These are phyloP conservation scores for Yponomeuta cagnagella DNA, from an alignment of 2,888 invertebrate genomes.

Conservation along the genomic window DNA sequence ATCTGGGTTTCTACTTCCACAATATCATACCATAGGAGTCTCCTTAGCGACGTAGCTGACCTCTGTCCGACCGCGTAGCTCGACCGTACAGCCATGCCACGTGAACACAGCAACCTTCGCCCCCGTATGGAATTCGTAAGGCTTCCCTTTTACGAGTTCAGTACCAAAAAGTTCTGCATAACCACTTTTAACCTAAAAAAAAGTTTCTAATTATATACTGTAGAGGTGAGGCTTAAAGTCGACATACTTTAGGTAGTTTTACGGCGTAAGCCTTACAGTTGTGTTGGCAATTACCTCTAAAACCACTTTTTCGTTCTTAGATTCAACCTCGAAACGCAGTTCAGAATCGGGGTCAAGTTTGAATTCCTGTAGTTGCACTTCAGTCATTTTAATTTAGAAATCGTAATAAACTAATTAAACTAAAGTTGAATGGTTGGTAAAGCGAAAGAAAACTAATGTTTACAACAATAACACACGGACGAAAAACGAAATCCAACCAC, in stretches of 20 bases:
- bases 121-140: conserved; percentile 91
- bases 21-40: conserved; percentile 88
- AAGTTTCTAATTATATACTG: background rate
- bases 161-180: conserved; percentile 98
- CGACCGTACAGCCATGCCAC: conserved; percentile 94
- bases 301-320: conserved; percentile 87
- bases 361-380: conserved; percentile 79
- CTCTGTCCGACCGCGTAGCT: conserved; percentile 91
- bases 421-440: background rate
- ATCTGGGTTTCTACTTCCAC: background rate
- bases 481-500: background rate
- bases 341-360: conserved; percentile 92
- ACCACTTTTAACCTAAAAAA: conserved; percentile 86
- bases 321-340: conserved; percentile 95
- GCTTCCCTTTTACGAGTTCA: conserved; percentile 93
- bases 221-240: background rate
- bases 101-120: conserved; percentile 97
- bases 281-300: conserved; percentile 76
- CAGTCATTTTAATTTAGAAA: conserved; percentile 50
- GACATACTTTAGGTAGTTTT: background rate
- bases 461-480: background rate
- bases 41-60: conserved; percentile 96
- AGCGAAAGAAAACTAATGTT: background rate
- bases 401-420: background rate
- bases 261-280: background rate